These are phyloP conservation scores for Sinelater perroti DNA, from an alignment of 2,888 invertebrate genomes.

Conservation along the genomic window DNA sequence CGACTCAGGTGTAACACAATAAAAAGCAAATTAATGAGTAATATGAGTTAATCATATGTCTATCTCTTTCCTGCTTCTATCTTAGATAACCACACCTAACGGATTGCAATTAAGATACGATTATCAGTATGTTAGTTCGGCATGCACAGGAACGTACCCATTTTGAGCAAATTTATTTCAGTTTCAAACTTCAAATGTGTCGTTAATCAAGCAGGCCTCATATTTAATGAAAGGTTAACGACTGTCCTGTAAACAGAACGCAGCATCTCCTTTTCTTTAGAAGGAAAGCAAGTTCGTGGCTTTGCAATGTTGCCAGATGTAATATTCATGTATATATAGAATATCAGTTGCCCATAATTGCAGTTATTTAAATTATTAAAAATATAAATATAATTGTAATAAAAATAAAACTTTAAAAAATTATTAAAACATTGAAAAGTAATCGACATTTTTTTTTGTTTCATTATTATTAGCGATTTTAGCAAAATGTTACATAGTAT, in stretches of 20 bases:
- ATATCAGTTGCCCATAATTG: no score
- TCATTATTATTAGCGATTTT: no score
- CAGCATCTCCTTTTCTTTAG: slow-evolving; percentile 2
- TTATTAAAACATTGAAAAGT: no score
- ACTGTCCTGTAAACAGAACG: slow-evolving; percentile 25
- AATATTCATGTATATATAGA: no score
- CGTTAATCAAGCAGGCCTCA: slow-evolving; percentile 22
- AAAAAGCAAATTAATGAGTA: slow-evolving; percentile 3
- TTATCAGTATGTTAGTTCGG: no score
- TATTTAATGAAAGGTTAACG: slow-evolving; percentile 25
- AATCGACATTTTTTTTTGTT: no score
- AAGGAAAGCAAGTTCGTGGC: background rate
- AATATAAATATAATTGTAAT: no score
- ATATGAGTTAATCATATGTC: slow-evolving; percentile 8
- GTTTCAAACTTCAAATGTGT: slow-evolving; percentile 12
- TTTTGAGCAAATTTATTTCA: slow-evolving; percentile 24
- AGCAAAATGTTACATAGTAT: no score
- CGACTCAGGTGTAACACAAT: background rate
- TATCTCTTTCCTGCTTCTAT: slow-evolving; percentile 16
- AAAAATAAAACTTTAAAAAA: no score
- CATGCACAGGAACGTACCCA: slow-evolving; percentile 23
- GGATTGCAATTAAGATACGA: slow-evolving; percentile 23
- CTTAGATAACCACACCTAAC: slow-evolving; percentile 24
- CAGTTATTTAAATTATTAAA: no score
- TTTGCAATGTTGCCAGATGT: no score